Conservation (phyloP, 2,888 invertebrate species). For the Oegoconia quadripuncta region DNA sequence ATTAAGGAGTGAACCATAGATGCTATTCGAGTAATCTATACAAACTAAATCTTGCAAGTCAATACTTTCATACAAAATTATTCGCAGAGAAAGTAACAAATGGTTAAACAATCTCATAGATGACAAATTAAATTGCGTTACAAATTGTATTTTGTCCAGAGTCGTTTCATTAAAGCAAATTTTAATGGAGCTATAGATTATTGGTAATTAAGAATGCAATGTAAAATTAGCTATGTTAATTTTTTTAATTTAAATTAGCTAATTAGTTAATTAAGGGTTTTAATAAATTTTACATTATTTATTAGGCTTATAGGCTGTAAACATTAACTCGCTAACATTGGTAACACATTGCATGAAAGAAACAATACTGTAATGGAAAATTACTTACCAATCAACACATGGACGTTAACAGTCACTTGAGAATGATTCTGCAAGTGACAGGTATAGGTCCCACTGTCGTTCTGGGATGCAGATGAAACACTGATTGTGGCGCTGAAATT, state of each 20-base stretch:
- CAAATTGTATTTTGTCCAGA: too few species aligned
- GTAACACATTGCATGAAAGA: neutral
- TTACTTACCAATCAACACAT: conserved; percentile 82
- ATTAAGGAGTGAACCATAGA: too few species aligned
- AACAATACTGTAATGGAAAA: neutral
- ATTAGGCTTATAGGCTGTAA: neutral
- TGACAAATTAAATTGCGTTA: too few species aligned
- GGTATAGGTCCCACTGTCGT: conserved; percentile 82
- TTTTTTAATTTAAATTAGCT: neutral
- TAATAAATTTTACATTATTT: neutral
- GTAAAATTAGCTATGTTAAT: neutral
- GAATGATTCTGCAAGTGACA: conserved; percentile 82
- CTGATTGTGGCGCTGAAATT: conserved; percentile 65
- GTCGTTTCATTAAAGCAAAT: too few species aligned
- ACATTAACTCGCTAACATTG: neutral
- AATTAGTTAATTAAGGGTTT: too few species aligned
- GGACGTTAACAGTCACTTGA: conserved; percentile 82
- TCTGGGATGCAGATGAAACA: conserved; percentile 79
- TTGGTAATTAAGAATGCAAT: too few species aligned
- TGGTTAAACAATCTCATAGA: too few species aligned
- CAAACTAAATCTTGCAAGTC: too few species aligned
- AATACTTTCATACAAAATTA: too few species aligned
- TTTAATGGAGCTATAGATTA: too few species aligned
- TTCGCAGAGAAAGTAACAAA: too few species aligned
- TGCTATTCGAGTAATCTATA: too few species aligned